phyloP scores from a whole-genome alignment of 2,113 vertebrate genomes.

The Nyctibius bracteatus region DNA sequence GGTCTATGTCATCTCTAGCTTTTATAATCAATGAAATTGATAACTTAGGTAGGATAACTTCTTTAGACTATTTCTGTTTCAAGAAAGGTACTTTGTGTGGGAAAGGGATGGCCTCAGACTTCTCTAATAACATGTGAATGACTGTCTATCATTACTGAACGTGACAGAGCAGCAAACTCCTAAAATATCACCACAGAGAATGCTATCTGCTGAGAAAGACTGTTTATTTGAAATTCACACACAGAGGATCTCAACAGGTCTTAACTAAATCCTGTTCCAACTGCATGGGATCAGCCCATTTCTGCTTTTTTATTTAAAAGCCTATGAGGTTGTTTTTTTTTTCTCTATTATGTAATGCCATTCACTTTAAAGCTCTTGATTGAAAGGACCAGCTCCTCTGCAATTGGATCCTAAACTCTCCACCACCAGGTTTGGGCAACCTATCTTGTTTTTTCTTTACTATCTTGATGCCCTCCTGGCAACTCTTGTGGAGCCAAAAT shows the following conservation, averaged over 20 bases:
- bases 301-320: background rate
- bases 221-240: background rate
- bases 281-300: background rate
- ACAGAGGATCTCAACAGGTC: fast-evolving
- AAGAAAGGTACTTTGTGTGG: background rate
- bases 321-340: background rate
- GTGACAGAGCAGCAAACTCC: background rate
- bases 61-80: background rate
- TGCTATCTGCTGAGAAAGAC: background rate
- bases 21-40: background rate
- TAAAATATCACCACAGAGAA: background rate
- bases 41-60: background rate
- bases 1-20: background rate
- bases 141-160: background rate
- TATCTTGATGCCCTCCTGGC: background rate
- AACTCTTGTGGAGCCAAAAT: background rate
- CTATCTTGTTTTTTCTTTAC: background rate
- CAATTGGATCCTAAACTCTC: background rate
- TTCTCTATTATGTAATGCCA: background rate
- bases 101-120: background rate
- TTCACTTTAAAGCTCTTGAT: background rate
- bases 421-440: background rate
- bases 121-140: background rate
- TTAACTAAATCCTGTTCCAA: background rate
- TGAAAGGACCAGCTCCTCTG: background rate